Evolutionary conservation across 2,113 vertebrate species (phyloP).

Genomic region (Sakesphorus luctuosus): DNA sequence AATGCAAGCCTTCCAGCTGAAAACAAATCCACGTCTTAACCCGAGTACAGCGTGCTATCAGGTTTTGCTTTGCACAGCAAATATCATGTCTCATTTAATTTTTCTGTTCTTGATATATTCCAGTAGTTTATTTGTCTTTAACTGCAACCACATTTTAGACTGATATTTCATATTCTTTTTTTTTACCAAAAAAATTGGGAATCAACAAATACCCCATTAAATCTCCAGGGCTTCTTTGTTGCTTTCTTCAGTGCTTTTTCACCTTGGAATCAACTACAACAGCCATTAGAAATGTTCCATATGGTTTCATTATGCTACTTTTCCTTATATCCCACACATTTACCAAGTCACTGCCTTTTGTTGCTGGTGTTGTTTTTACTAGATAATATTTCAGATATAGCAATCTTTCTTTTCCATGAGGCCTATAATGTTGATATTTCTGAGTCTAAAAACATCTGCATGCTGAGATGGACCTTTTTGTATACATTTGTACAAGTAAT

Average conservation of each 20-base stretch:
- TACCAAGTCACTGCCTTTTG: not conserved
- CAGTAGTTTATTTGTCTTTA: not conserved
- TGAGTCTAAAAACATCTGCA: not conserved
- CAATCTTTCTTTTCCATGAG: not conserved
- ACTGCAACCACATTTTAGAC: not conserved
- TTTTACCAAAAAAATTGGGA: not conserved
- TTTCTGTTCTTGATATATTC: not conserved
- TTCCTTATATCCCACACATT: not conserved
- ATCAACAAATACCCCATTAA: not conserved
- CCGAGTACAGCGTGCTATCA: not conserved
- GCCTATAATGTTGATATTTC: not conserved
- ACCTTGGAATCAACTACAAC: not conserved
- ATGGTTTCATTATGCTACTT: not conserved
- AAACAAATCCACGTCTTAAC: not conserved
- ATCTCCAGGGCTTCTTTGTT: fast-evolving
- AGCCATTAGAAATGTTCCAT: not conserved
- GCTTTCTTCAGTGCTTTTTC: not conserved
- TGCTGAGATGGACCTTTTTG: not conserved
- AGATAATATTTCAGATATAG: not conserved
- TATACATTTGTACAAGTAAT: not conserved
- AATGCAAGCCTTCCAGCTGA: not conserved
- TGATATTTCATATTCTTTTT: not conserved
- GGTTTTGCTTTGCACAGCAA: not conserved
- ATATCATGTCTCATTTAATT: not conserved
- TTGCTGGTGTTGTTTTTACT: not conserved